Evolutionary conservation across 2,113 vertebrate species (phyloP), one percentile per base, ranked within the genome.

Genomic region (Psilopogon haemacephalus): DNA sequence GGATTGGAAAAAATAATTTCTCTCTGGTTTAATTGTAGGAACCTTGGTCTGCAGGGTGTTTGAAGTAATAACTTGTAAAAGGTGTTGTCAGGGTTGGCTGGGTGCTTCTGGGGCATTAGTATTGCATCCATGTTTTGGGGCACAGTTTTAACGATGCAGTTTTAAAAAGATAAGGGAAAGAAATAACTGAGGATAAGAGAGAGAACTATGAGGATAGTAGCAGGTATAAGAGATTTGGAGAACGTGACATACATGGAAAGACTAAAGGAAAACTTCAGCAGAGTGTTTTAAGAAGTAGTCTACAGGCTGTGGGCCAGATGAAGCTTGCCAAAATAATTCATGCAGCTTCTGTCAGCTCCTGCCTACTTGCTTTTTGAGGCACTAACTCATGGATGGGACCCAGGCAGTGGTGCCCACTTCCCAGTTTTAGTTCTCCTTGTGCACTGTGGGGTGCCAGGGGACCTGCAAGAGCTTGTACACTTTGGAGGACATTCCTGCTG

Each of bases 201-300:
- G 55, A 46, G 37, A 77, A 24, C 26, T 60, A 20, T 0, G 0
- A 77, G 15, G 20, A 42, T 35, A 82, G 52, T 38, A 87, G 65
- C 13, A 79, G 40, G 10, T 65, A 33, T 20, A 35, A 82, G 35
- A 48, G 12, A 8, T 72, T 82, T 92, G 84, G 71, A 87, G 79
- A 73, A 20, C 1, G 0, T 40, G 54, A 37, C 67, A 33, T 54
- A 8, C 2, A 1, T 62, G 76, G 73, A 88, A 86, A 4, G 16
- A 44, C 59, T 33, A 44, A 82, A 92, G 87, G 81, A 89, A 75
- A 94, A 82, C 30, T 84, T 89, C 26, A 86, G 73, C 12, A 10
- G 81, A 78, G 58, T 71, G 64, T 86, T 77, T 93, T 38, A 42
- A 88, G 86, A 73, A 75, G 35, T 52, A 84, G 27, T 17, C 60